These are phyloP conservation scores for Dermochelys coriacea DNA, from an alignment of 2,797 vertebrate species.

Conservation along the genomic window DNA sequence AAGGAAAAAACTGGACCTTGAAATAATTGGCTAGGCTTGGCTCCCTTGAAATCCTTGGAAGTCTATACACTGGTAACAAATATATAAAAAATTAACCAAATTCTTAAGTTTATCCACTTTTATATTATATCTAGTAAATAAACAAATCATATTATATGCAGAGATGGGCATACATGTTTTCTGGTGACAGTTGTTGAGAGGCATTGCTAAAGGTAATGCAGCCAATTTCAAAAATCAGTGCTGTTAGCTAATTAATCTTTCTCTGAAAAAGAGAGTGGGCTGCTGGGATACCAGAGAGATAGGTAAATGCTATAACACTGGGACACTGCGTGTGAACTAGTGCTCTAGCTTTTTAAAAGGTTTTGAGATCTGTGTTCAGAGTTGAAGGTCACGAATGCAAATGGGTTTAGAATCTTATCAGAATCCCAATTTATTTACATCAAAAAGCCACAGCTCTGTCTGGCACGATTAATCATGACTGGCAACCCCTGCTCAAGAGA, in stretches of 20 bases:
- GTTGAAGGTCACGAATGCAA: not conserved
- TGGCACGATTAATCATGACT: conserved; percentile 5
- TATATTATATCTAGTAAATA: not conserved
- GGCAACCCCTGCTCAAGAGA: conserved; percentile 27
- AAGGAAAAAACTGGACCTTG: not conserved
- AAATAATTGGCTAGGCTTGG: too few relatives aligned
- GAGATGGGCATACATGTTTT: not conserved
- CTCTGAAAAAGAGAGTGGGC: not conserved
- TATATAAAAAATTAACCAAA: not conserved
- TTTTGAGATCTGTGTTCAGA: not conserved
- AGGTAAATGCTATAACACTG: not conserved
- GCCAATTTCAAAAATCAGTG: conserved; percentile 34
- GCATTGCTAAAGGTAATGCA: conserved; percentile 25
- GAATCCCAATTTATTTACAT: conserved; percentile 41
- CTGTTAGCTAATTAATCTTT: conserved; percentile 12
- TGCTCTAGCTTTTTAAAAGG: not conserved
- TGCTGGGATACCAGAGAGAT: not conserved
- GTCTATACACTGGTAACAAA: not conserved
- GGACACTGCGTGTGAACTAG: not conserved
- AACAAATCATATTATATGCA: not conserved
- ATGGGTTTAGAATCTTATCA: not conserved
- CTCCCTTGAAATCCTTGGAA: too few relatives aligned
- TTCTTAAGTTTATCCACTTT: not conserved
- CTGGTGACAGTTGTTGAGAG: conserved; percentile 26
- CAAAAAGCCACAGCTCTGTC: conserved; percentile 10